Percentiles rank a stretch among this genome's conserved stretches.
Evolutionary conservation across 1,140 invertebrate genomes (phyloP).

Genomic region (Euborellia annulipes): DNA sequence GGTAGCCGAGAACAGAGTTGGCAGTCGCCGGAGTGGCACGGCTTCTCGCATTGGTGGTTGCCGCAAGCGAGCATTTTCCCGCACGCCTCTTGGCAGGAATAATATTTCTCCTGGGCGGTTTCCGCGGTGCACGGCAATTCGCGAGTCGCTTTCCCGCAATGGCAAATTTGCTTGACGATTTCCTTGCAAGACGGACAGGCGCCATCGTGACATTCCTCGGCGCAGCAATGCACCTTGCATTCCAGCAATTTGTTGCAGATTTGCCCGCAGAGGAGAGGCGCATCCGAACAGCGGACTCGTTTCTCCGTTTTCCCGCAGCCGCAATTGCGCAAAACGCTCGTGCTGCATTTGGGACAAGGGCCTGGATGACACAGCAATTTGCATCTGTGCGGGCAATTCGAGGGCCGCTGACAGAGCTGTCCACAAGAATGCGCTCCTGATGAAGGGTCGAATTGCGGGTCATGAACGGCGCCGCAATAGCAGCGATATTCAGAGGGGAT

Average conservation of each 20-base stretch:
- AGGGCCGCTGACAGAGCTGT: constrained; percentile 47
- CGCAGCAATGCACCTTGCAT: constrained; percentile 46
- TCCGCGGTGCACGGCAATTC: constrained; percentile 34
- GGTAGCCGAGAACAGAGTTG: constrained; percentile 42
- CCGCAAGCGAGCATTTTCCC: constrained; percentile 50
- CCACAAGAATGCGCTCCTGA: constrained; percentile 60
- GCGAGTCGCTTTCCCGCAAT: constrained; percentile 38
- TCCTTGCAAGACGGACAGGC: constrained; percentile 32
- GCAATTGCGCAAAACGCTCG: constrained; percentile 42
- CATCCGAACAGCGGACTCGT: constrained; percentile 51
- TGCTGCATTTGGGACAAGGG: constrained; percentile 63
- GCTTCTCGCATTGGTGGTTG: constrained; percentile 54
- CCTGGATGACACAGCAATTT: constrained; percentile 83
- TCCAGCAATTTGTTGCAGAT: constrained; percentile 52
- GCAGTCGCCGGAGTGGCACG: constrained; percentile 51
- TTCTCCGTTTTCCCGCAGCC: constrained; percentile 53
- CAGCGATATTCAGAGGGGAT: constrained; percentile 62
- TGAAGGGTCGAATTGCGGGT: constrained; percentile 36
- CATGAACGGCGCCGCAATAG: constrained; percentile 62
- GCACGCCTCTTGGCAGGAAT: constrained; percentile 53
- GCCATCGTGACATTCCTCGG: constrained; percentile 37
- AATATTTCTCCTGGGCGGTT: constrained; percentile 25
- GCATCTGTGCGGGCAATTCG: constrained; percentile 64
- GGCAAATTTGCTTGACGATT: constrained; percentile 42
- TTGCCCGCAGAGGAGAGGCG: constrained; percentile 51